A percentile compares a stretch with the other conserved stretches of the same genome.
These are phyloP conservation scores for Camponotus fellah DNA, from an alignment of 2,888 invertebrate genomes.

Conservation along the genomic window DNA sequence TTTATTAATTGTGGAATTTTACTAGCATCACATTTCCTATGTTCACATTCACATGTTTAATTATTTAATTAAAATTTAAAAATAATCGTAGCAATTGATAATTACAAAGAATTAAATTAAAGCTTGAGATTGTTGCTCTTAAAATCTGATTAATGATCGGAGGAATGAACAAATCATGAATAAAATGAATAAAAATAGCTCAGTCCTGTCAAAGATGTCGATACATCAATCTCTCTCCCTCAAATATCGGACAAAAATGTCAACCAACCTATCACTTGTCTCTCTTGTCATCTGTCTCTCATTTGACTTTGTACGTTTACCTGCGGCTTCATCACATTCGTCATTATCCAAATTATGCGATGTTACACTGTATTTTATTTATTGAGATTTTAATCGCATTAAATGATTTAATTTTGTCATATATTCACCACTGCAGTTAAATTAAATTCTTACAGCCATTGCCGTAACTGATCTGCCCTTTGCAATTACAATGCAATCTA, in stretches of 20 bases:
- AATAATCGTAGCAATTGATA: not conserved
- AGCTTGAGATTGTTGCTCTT: not conserved
- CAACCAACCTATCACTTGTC: conserved; percentile 13
- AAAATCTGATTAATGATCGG: conserved; percentile 27
- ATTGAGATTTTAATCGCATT: not conserved
- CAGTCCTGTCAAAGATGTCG: conserved; percentile 43
- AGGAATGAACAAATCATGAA: conserved; percentile 11
- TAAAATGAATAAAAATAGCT: conserved; percentile 19
- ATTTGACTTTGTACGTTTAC: not conserved
- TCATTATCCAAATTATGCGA: not conserved
- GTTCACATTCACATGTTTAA: not conserved
- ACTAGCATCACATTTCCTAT: not conserved
- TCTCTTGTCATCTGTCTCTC: conserved; percentile 21
- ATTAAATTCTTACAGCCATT: conserved; percentile 8
- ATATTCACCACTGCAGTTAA: not conserved
- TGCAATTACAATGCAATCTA: not conserved
- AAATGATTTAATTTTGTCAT: not conserved
- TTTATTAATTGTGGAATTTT: not conserved
- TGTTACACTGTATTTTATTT: not conserved
- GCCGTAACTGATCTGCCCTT: not conserved
- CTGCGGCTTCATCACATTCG: not conserved
- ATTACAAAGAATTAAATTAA: not conserved
- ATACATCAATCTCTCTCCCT: conserved; percentile 34
- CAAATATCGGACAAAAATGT: conserved; percentile 40
- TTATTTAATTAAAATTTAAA: not conserved